Conservation (phyloP, 2,113 vertebrate genomes). For the Thymallus thymallus region DNA sequence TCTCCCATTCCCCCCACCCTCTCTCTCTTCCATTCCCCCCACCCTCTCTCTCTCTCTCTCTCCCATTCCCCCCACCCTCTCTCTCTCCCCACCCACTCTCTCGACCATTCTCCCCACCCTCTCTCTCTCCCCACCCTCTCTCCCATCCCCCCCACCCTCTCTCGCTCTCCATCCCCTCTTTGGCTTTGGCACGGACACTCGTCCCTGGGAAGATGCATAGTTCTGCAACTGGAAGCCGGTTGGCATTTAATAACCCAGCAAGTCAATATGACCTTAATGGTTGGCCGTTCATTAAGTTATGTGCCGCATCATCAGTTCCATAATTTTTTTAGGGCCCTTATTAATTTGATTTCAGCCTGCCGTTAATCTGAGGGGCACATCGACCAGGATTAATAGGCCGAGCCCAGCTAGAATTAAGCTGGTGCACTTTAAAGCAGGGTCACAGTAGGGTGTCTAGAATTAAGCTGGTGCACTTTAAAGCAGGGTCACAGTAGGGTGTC, state of each 20-base stretch:
- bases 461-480: too few species aligned
- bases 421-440: not conserved
- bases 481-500: too few species aligned
- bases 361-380: conserved; percentile 1
- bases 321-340: not conserved
- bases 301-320: not conserved
- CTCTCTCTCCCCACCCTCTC: not conserved
- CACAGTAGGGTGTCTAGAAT: too few species aligned
- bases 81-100: not conserved
- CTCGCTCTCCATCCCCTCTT: not conserved
- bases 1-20: too few species aligned
- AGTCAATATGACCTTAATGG: conserved; percentile 15
- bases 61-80: too few species aligned
- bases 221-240: not conserved
- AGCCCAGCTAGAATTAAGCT: too few species aligned
- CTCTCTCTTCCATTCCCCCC: not conserved
- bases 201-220: not conserved
- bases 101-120: too few species aligned
- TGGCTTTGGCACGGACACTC: not conserved
- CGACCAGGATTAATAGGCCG: conserved; percentile 6
- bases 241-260: conserved; percentile 13
- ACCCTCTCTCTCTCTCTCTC: too few species aligned
- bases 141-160: too few species aligned
- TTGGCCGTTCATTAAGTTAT: conserved; percentile 7
- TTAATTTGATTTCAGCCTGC: not conserved